phyloP scores from a whole-genome alignment of 2,113 vertebrate species.

The Thalassarche chlororhynchos region DNA sequence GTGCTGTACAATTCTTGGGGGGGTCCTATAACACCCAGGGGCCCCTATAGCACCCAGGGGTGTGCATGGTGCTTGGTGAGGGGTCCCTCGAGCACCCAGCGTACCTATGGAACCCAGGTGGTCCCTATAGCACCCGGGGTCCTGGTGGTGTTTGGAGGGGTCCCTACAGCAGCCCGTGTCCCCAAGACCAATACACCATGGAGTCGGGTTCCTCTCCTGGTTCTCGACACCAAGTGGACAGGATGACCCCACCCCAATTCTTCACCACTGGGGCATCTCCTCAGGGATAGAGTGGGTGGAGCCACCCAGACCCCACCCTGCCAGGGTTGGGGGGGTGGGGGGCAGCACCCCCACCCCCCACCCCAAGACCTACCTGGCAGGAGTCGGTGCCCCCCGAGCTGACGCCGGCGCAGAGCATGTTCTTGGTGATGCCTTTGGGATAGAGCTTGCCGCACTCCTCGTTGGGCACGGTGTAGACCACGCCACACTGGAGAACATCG shows the following conservation, averaged over 20 bases:
- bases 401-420: slow-evolving; percentile 83
- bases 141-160: no score
- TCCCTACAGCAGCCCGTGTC: fast-evolving
- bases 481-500: slow-evolving; percentile 73
- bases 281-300: no score
- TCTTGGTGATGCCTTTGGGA: slow-evolving; percentile 72
- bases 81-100: no score
- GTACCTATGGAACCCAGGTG: no score
- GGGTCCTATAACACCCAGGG: no score
- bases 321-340: no score
- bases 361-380: slow-evolving; percentile 73
- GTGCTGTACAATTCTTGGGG: no score
- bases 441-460: slow-evolving; percentile 72
- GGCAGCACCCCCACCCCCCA: no score
- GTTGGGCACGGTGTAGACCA: slow-evolving; percentile 74
- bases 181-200: not conserved
- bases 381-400: slow-evolving; percentile 80
- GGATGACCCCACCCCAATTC: not conserved
- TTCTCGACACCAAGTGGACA: not conserved
- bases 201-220: no score
- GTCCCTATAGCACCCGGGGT: not conserved
- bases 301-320: not conserved
- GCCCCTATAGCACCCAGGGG: no score
- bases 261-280: not conserved
- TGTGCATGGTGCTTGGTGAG: no score